Conservation (phyloP, 1,140 invertebrate species). For the Oppia nitens region DNA sequence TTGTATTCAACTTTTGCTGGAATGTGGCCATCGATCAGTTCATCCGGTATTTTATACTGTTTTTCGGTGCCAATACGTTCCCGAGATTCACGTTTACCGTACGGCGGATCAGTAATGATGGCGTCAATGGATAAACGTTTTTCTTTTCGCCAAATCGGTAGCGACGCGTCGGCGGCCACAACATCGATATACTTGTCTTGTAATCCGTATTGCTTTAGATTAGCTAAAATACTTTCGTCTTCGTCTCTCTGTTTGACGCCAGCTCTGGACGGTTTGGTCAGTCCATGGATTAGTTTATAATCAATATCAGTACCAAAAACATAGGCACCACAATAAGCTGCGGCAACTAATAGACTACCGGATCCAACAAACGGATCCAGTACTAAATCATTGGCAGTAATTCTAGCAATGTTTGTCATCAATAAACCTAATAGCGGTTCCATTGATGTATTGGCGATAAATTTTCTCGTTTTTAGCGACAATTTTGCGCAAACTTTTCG, state of each 20-base stretch:
- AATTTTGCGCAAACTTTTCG: constrained; percentile 55
- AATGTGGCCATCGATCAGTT: constrained; percentile 45
- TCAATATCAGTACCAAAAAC: constrained; percentile 85
- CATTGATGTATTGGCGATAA: constrained; percentile 95
- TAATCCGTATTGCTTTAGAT: constrained; percentile 69
- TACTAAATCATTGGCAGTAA: constrained; percentile 51
- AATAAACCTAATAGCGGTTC: constrained; percentile 75
- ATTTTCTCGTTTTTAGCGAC: constrained; percentile 72
- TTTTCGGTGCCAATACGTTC: constrained; percentile 53
- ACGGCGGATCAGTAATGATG: constrained; percentile 88
- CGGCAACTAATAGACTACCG: constrained; percentile 68
- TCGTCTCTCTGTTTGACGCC: constrained; percentile 44
- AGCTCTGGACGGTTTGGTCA: constrained; percentile 31
- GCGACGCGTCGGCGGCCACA: constrained; percentile 71
- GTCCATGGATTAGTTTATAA: constrained; percentile 74
- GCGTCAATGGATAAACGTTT: constrained; percentile 49
- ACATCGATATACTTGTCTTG: constrained; percentile 63
- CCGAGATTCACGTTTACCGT: constrained; percentile 80
- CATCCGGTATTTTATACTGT: constrained; percentile 14
- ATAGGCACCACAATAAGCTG: constrained; percentile 74
- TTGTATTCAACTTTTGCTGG: constrained; percentile 75
- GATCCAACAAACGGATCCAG: constrained; percentile 91
- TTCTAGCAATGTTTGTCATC: constrained; percentile 80
- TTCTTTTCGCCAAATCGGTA: constrained; percentile 51
- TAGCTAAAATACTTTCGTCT: constrained; percentile 67